Evolutionary conservation across 2,113 vertebrate species (phyloP), one percentile per base, ranked within the genome.

Genomic region (Paramisgurnus dabryanus): DNA sequence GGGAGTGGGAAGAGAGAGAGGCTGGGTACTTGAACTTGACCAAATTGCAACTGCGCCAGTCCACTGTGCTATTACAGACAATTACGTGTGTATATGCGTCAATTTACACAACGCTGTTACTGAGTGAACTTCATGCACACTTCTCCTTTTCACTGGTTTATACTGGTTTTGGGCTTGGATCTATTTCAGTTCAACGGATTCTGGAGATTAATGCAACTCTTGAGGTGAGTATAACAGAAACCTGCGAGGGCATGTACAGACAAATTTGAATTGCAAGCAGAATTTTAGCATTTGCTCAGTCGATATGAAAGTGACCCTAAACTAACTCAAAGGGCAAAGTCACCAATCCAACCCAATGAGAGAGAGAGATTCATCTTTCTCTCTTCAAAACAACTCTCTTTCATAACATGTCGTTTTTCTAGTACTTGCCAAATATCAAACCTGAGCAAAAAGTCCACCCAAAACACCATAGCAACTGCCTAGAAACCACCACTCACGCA

Each of bases 251-350:
- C 61, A 55, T 43, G 22, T 77, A 41, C 34, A 66, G 74, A 77
- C 41, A 27, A 77, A 39, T 55, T 22, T 66, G 63, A 66, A 77
- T 77, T 66, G 75, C 75, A 77, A 77, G 75, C 75, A 55, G 75
- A 67, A 77, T 55, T 77, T 77, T 77, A 77, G 63, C 75, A 77
- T 77, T 77, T 55, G 63, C 63, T 53, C 47, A 77, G 75, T 77
- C 75, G 47, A 77, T 55, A 67, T 67, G 63, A 77, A 66, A 76
- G 63, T 66, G 47, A 77, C 75, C 75, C 75, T 67, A 34, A 55
- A 55, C 34, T 39, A 63, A 15, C 17, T 66, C 63, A 66, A 50
- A 76, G 73, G 73, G 22, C 45, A 17, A 76, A 39, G 63, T 55
- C 75, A 18, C 61, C 22, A 53, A 77, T 39, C 47, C 75, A 55